Base-by-base conservation (phyloP, 1,140 invertebrate genomes). In the Asbolus verrucosus region DNA sequence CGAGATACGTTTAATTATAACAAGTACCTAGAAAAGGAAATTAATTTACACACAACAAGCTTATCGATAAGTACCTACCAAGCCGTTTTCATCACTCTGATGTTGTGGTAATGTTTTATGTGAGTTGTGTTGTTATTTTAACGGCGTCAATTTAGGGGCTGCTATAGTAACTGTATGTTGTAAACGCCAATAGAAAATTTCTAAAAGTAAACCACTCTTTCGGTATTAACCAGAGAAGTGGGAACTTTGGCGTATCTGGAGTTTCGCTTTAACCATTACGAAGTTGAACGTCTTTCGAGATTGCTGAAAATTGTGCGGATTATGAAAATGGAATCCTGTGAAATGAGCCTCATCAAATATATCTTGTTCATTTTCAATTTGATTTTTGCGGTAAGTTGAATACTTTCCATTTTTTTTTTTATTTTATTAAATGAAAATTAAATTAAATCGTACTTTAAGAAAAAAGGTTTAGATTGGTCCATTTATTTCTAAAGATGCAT, bases 321-420 rank as follows among this genome's bases (percentile, higher is more conserved):
- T 1, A 46, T 27, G 3, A 27, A 9, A 5, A 85, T 86, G 84
- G 80, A 84, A 71, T 81, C 82, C n/a, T 87, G 85, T 73, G 87
- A 88, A 69, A 88, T 90, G 85, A 86, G 82, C 79, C 80, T 85
- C 62, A 84, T 91, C 30, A 91, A 90, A 82, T 89, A 88, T 76
- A 75, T 91, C 18, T 77, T 91, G 6, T 90, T 90, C 77, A 79
- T 85, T 38, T 91, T 91, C 76, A 91, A 90, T 79, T 82, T 90
- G 4, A 80, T 91, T 18, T 90, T 91, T 83, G 85, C 88, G 79
- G 89, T 91, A 81, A 87, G 88, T 87, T 75, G n/a, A n/a, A n/a
- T n/a, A n/a, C n/a, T 38, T 14, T 50, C 8, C 24, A 50, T 16
- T 16, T 14, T 41, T 41, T n/a, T n/a, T n/a, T n/a, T n/a, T n/a